These are phyloP conservation scores for Charaxes varanes DNA, from an alignment of 1,140 invertebrate species.

Conservation along the genomic window DNA sequence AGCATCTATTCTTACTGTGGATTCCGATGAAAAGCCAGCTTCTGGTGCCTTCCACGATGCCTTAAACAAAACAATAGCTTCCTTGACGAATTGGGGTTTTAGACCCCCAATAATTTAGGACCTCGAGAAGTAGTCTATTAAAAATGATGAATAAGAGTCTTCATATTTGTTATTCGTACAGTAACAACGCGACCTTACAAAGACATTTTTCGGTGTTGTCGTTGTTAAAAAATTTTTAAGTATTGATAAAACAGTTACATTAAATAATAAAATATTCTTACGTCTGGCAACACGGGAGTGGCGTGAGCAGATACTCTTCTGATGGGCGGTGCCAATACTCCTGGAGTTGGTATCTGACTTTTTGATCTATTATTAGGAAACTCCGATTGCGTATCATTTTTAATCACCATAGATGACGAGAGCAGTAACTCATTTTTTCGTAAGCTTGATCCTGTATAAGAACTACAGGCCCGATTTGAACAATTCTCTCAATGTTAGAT, in stretches of 20 bases:
- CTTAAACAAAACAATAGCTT: slow-evolving; percentile 21
- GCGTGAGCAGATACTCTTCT: slow-evolving; percentile 57
- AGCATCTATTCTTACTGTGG: slow-evolving; percentile 48
- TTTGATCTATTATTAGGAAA: slow-evolving; percentile 53
- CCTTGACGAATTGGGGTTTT: too few relatives aligned
- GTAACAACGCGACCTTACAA: too few relatives aligned
- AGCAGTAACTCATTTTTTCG: slow-evolving; percentile 74
- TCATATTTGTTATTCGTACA: too few relatives aligned
- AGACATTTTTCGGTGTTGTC: too few relatives aligned
- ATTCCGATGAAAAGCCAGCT: slow-evolving; percentile 53
- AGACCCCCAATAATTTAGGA: too few relatives aligned
- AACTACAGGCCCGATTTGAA: too few relatives aligned
- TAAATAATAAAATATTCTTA: slow-evolving; percentile 28
- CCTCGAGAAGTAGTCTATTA: too few relatives aligned
- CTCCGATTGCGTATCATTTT: slow-evolving; percentile 81
- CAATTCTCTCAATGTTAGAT: too few relatives aligned
- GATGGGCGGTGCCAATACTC: slow-evolving; percentile 38
- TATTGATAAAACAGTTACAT: too few relatives aligned
- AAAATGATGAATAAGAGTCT: too few relatives aligned
- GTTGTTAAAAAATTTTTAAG: too few relatives aligned
- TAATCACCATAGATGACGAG: slow-evolving; percentile 76
- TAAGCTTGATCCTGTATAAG: slow-evolving; percentile 53
- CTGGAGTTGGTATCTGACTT: slow-evolving; percentile 42
- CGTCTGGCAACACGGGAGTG: slow-evolving; percentile 54
- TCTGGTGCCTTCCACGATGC: slow-evolving; percentile 67